Evolutionary conservation across 2,888 invertebrate species (phyloP).

Genomic region (Amiota minor): DNA sequence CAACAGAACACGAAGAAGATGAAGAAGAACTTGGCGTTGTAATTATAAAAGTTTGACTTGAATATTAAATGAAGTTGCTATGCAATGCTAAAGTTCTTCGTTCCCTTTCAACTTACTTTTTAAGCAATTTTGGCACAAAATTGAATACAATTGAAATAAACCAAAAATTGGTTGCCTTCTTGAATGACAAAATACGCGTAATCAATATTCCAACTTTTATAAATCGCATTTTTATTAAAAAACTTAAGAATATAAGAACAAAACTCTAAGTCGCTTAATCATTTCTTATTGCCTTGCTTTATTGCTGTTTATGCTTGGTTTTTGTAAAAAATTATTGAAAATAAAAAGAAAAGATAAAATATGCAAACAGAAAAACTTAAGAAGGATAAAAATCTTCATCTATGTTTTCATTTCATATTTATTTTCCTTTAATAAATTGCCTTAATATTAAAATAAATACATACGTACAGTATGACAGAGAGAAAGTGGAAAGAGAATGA

Average conservation of each 20-base stretch:
- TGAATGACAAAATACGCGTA: background rate
- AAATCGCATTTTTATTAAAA: no score
- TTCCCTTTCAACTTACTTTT: background rate
- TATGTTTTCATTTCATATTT: background rate
- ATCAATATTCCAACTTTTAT: background rate
- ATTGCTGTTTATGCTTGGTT: constrained; percentile 15
- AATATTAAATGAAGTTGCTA: constrained; percentile 18
- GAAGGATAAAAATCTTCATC: constrained; percentile 10
- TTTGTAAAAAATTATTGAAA: constrained; percentile 31
- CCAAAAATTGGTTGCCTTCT: background rate
- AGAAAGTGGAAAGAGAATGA: no score
- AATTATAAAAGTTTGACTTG: constrained; percentile 30
- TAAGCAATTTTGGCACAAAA: no score
- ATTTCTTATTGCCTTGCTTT: constrained; percentile 26
- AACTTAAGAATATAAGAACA: no score
- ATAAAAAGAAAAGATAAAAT: constrained; percentile 21
- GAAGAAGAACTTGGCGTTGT: constrained; percentile 3
- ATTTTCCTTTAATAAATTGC: constrained; percentile 6
- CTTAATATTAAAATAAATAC: constrained; percentile 20
- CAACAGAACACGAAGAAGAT: background rate
- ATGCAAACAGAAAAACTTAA: constrained; percentile 17
- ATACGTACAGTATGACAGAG: background rate
- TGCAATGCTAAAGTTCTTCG: constrained; percentile 11
- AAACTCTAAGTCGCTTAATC: constrained; percentile 20
- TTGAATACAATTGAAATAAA: background rate